Conservation (phyloP, 2,113 vertebrate species). For the Bagarius yarrelli region DNA sequence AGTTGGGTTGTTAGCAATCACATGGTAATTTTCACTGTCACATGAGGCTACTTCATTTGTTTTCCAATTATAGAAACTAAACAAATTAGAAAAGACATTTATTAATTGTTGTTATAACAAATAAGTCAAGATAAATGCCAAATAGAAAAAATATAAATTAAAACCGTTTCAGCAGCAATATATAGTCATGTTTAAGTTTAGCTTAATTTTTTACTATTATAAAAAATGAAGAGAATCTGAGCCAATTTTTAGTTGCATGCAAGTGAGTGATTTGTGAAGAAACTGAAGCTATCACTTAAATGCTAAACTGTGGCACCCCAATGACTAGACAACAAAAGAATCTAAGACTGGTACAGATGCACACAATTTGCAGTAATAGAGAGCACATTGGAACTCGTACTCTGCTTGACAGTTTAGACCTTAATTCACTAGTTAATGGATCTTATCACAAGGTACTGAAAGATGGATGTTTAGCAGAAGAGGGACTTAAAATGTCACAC, state of each 20-base stretch:
- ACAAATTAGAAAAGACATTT: slow-evolving; percentile 10
- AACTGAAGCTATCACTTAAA: slow-evolving; percentile 21
- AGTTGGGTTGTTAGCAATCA: slow-evolving; percentile 74
- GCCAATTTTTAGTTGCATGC: neutral
- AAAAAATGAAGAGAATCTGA: neutral
- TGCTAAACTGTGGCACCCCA: slow-evolving; percentile 16
- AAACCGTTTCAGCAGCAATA: too few relatives aligned
- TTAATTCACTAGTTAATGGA: slow-evolving; percentile 24
- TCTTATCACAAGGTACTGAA: slow-evolving; percentile 41
- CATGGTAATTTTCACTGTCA: slow-evolving; percentile 80
- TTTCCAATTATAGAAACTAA: slow-evolving; percentile 87
- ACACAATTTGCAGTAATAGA: slow-evolving; percentile 16
- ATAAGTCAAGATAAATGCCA: too few relatives aligned
- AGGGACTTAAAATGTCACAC: slow-evolving; percentile 57
- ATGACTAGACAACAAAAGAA: neutral
- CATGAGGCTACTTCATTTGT: slow-evolving; percentile 72
- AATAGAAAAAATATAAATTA: neutral
- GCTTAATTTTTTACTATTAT: neutral
- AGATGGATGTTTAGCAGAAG: slow-evolving; percentile 52
- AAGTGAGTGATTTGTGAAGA: neutral
- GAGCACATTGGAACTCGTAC: neutral
- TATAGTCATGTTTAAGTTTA: neutral
- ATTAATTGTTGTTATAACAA: neutral
- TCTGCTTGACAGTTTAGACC: neutral
- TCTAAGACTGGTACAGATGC: slow-evolving; percentile 33